Base-by-base conservation (phyloP, 1,140 invertebrate genomes). In the Delia radicum region DNA sequence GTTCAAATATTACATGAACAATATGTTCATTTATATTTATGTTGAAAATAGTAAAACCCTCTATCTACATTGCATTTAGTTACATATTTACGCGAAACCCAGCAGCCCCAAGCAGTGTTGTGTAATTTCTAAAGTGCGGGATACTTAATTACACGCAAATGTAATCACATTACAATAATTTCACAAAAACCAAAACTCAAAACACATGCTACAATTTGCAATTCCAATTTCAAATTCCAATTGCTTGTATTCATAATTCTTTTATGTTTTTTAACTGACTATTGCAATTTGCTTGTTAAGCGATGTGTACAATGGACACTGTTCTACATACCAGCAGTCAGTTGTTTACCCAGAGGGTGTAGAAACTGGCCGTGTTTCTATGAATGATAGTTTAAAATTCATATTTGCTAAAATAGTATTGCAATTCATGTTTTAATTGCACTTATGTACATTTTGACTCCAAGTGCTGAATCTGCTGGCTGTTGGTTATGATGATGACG, bases 111-210 rank as follows among this genome's bases (percentile, higher is more conserved):
- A 42, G 37, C 37, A 15, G 12, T 42, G n/a, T 42, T 42, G 37
- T 42, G 37, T 42, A 42, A 42, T 42, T 10, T 55, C 5, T 21
- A 55, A 55, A 55, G 48, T 55, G 48, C 48, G 48, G 48, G 48
- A 55, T 55, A 55, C 48, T 21, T 55, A 55, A 55, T 55, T 55
- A 55, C 48, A 55, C 8, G 27, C 65, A 69, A 69, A 69, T 33
- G 65, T 33, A 69, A 69, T 69, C 65, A 69, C 18, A 33, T 69
- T 69, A 24, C 65, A 69, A 33, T 69, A 69, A 69, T 33, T 69
- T 33, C 29, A 37, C 29, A 69, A 69, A 67, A 2, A n/a, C 48
- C 18, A 42, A 55, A 55, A 55, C 48, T 21, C 48, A 55, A 55
- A 55, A 55, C 48, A 55, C 48, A 55, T 18, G 48, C 48, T 55